phyloP scores from a whole-genome alignment of 2,797 vertebrate species.

The Triplophysa bombifrons region DNA sequence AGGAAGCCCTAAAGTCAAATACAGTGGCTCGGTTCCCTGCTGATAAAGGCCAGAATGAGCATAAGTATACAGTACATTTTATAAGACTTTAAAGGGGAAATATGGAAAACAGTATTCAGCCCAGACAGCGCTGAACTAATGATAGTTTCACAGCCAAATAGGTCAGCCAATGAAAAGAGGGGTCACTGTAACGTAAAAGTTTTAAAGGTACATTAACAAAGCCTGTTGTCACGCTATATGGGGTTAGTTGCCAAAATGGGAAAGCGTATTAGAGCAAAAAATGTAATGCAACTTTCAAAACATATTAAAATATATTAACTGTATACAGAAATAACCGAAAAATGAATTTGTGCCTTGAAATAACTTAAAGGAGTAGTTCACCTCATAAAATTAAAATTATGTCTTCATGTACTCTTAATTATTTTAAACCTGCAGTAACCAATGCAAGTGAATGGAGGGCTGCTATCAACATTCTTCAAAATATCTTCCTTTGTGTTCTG shows the following conservation, averaged over 20 bases:
- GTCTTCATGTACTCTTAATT: too few species aligned
- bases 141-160: neutral
- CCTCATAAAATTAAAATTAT: too few species aligned
- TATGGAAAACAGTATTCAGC: neutral
- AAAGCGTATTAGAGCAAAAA: neutral
- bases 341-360: too few species aligned
- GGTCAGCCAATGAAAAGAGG: neutral
- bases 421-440: too few species aligned
- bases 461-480: too few species aligned
- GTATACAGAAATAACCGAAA: neutral
- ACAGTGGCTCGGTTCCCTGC: constrained; percentile 69
- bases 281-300: neutral
- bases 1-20: constrained; percentile 62
- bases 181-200: neutral
- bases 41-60: constrained; percentile 68
- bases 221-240: neutral
- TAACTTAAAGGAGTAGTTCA: too few species aligned
- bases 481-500: too few species aligned
- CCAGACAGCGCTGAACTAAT: neutral
- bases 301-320: neutral
- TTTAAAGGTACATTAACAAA: neutral
- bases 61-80: constrained; percentile 60
- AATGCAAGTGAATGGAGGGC: too few species aligned
- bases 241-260: neutral
- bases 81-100: constrained; percentile 59